Evolutionary conservation across 2,797 vertebrate species (phyloP), one percentile per base, ranked within the genome.

Genomic region (Falco novaeseelandiae): DNA sequence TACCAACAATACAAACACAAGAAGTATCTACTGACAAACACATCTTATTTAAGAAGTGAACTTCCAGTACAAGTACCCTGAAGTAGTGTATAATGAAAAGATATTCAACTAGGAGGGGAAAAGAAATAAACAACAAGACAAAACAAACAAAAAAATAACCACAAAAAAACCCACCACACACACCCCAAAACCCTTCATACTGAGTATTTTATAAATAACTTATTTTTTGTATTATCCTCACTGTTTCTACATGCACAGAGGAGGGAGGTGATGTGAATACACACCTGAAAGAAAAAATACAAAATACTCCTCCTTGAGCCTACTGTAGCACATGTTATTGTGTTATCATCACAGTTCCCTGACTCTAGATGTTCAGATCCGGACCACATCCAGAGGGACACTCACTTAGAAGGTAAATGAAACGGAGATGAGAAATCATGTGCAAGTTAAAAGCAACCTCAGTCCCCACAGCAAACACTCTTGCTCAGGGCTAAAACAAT

Each of bases 171-270:
- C 10, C 36, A 38, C 36, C 36, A 38, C 36, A 38, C 36, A 38
- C 36, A 32, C 8, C 40, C 0, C 0, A 2, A 38, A 38, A 38
- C 10, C 9, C 10, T 92, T 93, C 46, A 71, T 26, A 54, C 9
- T 40, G 36, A 93, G 20, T 8, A 72, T 36, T 81, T 78, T 34
- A 74, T 27, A 91, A 81, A 77, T 14, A 17, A 21, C 7, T 67
- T 71, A 67, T 59, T 84, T 89, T 89, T 70, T n/a, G 20, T 40
- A 30, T 55, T 48, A 83, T 14, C 29, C 23, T 78, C 29, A 44
- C 25, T 73, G 30, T 36, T 36, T 38, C 15, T 42, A 90, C 4
- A 9, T 8, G 10, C 23, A 71, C 9, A 80, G 22, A 89, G 42
- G 19, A 87, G 5, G 34, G 30, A 92, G 17, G 8, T 55, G 48